Conservation (phyloP, 2,888 invertebrate species). For the Listrodromus nycthemerus region DNA sequence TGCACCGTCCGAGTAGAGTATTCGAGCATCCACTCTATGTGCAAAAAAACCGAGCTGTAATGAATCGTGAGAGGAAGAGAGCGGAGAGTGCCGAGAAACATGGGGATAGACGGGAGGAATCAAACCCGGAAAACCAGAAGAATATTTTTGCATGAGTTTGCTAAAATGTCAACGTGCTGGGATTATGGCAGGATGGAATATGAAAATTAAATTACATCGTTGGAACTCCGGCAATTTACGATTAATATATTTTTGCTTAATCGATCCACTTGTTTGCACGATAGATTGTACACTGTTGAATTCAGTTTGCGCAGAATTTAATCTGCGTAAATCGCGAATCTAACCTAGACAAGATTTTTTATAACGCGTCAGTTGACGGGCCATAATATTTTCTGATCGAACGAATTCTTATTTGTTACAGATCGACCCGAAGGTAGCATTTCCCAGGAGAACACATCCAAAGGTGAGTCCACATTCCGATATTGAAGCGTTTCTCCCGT, state of each 20-base stretch:
- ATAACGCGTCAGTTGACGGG: background rate
- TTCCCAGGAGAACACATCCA: constrained; percentile 99
- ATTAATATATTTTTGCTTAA: background rate
- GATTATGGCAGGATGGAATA: background rate
- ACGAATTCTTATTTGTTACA: constrained; percentile 87
- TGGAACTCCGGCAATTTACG: background rate
- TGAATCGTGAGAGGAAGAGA: constrained; percentile 70
- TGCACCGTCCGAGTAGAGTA: constrained; percentile 56
- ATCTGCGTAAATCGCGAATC: background rate
- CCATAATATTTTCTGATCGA: background rate
- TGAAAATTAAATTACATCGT: background rate
- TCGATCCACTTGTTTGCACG: background rate
- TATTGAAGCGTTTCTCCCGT: background rate
- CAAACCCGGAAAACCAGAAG: constrained; percentile 60
- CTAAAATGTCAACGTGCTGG: background rate
- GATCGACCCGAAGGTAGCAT: constrained; percentile 99
- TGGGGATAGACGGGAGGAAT: constrained; percentile 32
- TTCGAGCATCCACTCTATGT: constrained; percentile 68
- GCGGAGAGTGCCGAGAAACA: too few relatives aligned
- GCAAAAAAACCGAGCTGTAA: constrained; percentile 60
- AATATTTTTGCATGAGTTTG: background rate
- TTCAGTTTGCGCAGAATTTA: too few relatives aligned
- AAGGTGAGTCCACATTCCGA: constrained; percentile 90
- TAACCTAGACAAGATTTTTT: background rate
- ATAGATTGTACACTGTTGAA: background rate